These are phyloP conservation scores for Pollenia labialis DNA, from an alignment of 2,888 invertebrate genomes.

Conservation along the genomic window DNA sequence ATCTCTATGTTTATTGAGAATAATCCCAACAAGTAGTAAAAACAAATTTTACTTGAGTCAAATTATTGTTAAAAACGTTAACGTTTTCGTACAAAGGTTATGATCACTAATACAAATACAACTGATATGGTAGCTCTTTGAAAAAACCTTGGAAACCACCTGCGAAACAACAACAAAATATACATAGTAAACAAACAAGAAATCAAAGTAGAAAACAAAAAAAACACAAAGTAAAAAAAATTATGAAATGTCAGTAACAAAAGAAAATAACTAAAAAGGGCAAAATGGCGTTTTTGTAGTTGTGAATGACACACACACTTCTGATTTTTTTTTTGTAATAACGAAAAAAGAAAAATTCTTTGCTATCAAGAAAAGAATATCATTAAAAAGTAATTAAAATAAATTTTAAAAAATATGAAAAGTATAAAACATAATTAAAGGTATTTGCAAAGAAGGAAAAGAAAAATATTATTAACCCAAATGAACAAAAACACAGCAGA, in stretches of 20 bases:
- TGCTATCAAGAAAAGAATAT: not conserved
- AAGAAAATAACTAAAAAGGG: slow-evolving; percentile 77
- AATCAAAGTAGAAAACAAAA: slow-evolving; percentile 63
- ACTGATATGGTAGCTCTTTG: slow-evolving; percentile 32
- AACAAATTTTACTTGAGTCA: too few relatives aligned
- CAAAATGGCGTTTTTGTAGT: slow-evolving; percentile 79
- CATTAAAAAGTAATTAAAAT: slow-evolving; percentile 24
- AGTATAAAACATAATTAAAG: not conserved
- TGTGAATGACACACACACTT: slow-evolving; percentile 42
- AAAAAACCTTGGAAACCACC: slow-evolving; percentile 60
- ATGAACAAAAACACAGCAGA: not conserved
- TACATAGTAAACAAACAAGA: slow-evolving; percentile 70
- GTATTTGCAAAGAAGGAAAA: not conserved
- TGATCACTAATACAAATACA: not conserved
- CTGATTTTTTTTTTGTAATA: slow-evolving; percentile 9
- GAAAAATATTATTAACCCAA: not conserved
- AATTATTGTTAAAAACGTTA: not conserved
- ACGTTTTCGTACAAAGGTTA: not conserved
- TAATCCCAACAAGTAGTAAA: too few relatives aligned
- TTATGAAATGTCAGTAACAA: slow-evolving; percentile 75
- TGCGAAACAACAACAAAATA: slow-evolving; percentile 64
- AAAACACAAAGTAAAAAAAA: slow-evolving; percentile 68
- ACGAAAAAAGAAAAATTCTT: slow-evolving; percentile 45
- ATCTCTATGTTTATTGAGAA: too few relatives aligned
- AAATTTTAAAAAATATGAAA: not conserved